phyloP scores from a whole-genome alignment of 2,113 vertebrate species.

The Lagopus muta region DNA sequence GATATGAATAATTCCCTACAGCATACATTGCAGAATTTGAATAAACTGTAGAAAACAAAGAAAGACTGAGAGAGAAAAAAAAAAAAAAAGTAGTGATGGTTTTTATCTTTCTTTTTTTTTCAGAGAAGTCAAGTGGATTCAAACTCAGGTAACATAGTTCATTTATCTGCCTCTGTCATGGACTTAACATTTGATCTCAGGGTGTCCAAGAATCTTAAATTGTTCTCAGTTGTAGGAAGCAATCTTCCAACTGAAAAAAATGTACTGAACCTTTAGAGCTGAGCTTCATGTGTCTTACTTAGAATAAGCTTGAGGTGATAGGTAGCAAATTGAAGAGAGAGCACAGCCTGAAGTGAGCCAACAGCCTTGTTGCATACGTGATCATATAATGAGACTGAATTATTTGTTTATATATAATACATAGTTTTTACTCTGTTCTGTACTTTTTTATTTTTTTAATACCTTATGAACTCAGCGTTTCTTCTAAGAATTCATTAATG shows the following conservation, averaged over 20 bases:
- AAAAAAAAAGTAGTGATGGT: not conserved
- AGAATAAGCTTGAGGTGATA: not conserved
- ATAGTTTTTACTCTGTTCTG: not conserved
- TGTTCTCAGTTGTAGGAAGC: not conserved
- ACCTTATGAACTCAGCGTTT: not conserved
- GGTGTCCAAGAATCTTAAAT: not conserved
- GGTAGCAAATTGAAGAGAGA: not conserved
- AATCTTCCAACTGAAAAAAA: not conserved
- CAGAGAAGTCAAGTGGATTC: not conserved
- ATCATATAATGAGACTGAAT: not conserved
- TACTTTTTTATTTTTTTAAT: not conserved
- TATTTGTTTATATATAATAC: not conserved
- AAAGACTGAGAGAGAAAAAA: not conserved
- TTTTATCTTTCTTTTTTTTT: not conserved
- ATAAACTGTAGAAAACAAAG: not conserved
- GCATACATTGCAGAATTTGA: not conserved
- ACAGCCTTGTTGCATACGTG: fast-evolving
- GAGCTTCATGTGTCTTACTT: not conserved
- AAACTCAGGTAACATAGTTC: not conserved
- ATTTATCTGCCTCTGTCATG: not conserved
- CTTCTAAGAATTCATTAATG: not conserved
- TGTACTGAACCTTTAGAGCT: not conserved
- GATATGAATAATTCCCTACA: not conserved
- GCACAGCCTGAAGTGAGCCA: not conserved
- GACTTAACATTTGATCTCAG: not conserved